Base-by-base conservation (phyloP, 2,113 vertebrate genomes). In the Semnornis frantzii region DNA sequence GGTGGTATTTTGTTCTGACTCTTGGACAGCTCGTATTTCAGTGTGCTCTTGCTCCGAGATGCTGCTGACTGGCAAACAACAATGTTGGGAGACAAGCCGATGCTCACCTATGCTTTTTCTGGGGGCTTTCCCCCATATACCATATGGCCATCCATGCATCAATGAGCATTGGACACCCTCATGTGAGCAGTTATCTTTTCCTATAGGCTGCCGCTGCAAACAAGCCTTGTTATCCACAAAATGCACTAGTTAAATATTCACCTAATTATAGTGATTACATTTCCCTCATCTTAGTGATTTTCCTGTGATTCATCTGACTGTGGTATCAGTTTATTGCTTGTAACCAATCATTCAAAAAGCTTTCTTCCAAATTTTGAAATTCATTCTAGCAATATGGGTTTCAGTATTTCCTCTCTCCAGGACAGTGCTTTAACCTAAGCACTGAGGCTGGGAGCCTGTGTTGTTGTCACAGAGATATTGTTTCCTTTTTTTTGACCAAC, bases 211-310 rank as follows among this genome's bases (percentile, higher is more conserved):
- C 86, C 93, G 75, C 86, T 95, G 81, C 92, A 92, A 96, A 92
- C 60, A 8, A 15, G 44, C 27, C 37, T 95, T 92, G 54, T 91
- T 96, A 93, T 94, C 94, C 78, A 93, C 65, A 7, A 97, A 96
- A 90, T 86, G 72, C 68, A 15, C 78, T 97, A 94, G 97, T 97
- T 97, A 97, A 69, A 20, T 65, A 64, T 89, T 95, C 83, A 90
- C 70, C 94, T 97, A 97, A 97, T 97, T 95, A 95, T 55, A 94
- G 66, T 92, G 44, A 97, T 98, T 97, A 90, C 33, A 70, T 23
- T 94, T 96, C 95, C 91, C 62, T 96, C 86, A 76, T 66, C 94
- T 95, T 93, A 70, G 80, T 93, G 89, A 95, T 89, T 65, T 95
- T 96, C 66, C 66, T 95, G 57, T 42, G 15, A 95, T 85, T 76